These are phyloP conservation scores for Prinia subflava DNA, from an alignment of 2,113 vertebrate genomes.

Conservation along the genomic window DNA sequence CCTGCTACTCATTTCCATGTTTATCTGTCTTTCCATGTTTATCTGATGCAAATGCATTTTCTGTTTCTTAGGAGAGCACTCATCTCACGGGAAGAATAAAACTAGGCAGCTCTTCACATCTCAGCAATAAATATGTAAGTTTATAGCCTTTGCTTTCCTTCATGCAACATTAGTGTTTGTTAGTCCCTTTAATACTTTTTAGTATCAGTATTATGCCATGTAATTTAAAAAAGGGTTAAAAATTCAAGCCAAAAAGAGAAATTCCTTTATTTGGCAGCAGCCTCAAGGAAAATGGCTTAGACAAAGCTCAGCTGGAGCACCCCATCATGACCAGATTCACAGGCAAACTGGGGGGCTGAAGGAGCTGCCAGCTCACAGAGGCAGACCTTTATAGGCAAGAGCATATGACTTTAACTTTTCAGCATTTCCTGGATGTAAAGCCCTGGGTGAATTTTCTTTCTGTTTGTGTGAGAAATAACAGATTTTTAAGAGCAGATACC, in stretches of 20 bases:
- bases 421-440: not conserved
- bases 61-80: constrained; percentile 65
- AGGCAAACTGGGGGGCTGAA: not conserved
- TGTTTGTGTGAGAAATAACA: not conserved
- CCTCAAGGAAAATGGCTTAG: not conserved
- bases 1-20: not conserved
- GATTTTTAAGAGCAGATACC: not conserved
- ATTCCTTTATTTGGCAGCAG: not conserved
- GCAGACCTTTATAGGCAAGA: not conserved
- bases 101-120: constrained; percentile 54
- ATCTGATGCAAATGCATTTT: constrained; percentile 20
- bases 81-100: constrained; percentile 70
- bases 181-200: not conserved
- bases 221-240: not conserved
- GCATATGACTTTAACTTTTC: not conserved
- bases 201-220: not conserved
- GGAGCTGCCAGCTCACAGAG: not conserved
- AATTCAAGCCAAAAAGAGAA: not conserved
- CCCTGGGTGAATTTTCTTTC: not conserved
- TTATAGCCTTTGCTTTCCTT: not conserved
- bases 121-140: constrained; percentile 68
- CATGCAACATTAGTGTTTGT: not conserved
- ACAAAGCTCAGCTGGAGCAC: not conserved
- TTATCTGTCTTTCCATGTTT: not conserved
- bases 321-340: not conserved